Conservation (phyloP, 2,113 vertebrate genomes). For the Pedetes capensis region DNA sequence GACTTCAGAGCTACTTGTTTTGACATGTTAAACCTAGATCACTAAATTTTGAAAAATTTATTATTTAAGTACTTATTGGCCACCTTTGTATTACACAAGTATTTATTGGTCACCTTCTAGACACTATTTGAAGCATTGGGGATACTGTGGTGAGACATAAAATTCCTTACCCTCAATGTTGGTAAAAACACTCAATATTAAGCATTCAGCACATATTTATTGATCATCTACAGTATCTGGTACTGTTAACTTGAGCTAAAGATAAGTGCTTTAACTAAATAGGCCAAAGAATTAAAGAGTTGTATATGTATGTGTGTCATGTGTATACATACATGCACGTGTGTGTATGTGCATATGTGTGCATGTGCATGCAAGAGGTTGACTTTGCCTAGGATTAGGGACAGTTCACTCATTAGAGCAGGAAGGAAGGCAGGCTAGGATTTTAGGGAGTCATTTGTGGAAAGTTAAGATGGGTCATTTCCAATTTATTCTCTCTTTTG, state of each 20-base stretch:
- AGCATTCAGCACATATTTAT: background rate
- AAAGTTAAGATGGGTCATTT: background rate
- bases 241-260: background rate
- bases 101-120: background rate
- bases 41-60: background rate
- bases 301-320: too few relatives aligned
- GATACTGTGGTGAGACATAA: background rate
- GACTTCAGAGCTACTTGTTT: background rate
- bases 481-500: background rate
- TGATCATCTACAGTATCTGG: background rate
- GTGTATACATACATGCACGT: background rate
- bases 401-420: background rate
- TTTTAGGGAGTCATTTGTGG: background rate
- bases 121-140: background rate
- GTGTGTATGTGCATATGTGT: background rate
- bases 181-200: background rate
- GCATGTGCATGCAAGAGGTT: background rate
- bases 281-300: background rate
- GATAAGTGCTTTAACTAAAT: background rate
- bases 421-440: background rate
- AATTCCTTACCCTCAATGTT: background rate
- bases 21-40: background rate
- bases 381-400: background rate
- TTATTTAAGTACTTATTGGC: background rate
- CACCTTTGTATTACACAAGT: background rate